Evolutionary conservation across 2,797 vertebrate species (phyloP).

Genomic region (Melanotaenia nigrans): DNA sequence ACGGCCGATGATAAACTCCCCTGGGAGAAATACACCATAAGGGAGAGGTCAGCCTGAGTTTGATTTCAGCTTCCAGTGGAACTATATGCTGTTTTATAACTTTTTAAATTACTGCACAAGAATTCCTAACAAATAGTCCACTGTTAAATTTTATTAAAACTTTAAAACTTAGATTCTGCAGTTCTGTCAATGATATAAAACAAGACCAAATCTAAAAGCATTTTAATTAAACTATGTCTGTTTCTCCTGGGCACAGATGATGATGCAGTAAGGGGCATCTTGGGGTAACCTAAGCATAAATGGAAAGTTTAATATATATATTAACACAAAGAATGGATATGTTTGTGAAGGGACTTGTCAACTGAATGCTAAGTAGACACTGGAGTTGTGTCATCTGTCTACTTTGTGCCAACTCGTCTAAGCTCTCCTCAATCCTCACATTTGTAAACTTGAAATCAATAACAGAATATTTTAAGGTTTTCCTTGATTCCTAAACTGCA

Average conservation of each 20-base stretch:
- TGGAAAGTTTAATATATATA: slow-evolving; percentile 6
- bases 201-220: slow-evolving; percentile 19
- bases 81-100: slow-evolving; percentile 5
- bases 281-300: slow-evolving; percentile 22
- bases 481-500: neutral
- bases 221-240: slow-evolving; percentile 32
- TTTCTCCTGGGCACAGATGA: slow-evolving; percentile 16
- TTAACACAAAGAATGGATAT: slow-evolving; percentile 1
- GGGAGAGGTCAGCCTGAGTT: slow-evolving; percentile 39
- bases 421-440: neutral
- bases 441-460: neutral
- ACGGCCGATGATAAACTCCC: slow-evolving; percentile 98
- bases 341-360: neutral
- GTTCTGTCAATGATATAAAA: neutral
- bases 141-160: too few relatives aligned
- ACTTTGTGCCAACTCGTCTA: neutral
- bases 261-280: slow-evolving; percentile 22
- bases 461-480: neutral
- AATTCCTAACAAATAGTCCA: neutral
- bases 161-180: too few relatives aligned
- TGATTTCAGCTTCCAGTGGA: slow-evolving; percentile 24
- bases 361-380: neutral
- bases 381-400: neutral
- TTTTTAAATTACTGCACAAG: neutral
- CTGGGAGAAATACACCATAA: slow-evolving; percentile 74